Evolutionary conservation across 2,888 invertebrate genomes (phyloP).

Genomic region (Drosophila dives): DNA sequence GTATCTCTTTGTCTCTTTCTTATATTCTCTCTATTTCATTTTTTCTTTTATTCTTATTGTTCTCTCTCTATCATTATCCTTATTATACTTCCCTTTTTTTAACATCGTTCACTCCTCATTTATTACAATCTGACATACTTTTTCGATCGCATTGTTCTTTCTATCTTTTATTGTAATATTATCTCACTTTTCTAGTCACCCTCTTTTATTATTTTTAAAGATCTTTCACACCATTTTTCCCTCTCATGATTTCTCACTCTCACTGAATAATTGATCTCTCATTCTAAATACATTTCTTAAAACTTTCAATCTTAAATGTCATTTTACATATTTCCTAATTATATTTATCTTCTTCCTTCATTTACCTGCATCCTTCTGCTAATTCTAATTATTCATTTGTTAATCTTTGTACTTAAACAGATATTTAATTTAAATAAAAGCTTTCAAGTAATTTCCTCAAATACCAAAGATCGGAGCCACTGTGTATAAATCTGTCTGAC

Average conservation of each 20-base stretch:
- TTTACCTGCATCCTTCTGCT: not conserved
- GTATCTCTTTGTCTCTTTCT: not conserved
- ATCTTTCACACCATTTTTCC: not conserved
- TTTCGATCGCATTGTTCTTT: not conserved
- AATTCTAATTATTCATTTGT: not conserved
- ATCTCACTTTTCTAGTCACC: not conserved
- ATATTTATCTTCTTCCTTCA: no score
- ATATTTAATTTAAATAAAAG: not conserved
- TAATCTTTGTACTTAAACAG: not conserved
- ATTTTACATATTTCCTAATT: no score
- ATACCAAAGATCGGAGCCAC: conserved; percentile 7
- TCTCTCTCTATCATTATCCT: not conserved
- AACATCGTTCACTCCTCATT: not conserved
- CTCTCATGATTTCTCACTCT: not conserved
- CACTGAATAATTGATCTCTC: not conserved
- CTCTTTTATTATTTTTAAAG: not conserved
- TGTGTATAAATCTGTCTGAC: conserved; percentile 29
- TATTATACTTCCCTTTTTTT: not conserved
- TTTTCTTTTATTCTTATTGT: not conserved
- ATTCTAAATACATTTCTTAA: not conserved
- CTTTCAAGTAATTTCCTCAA: not conserved
- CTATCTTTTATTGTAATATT: not conserved
- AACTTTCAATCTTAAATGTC: no score
- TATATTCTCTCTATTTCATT: not conserved
- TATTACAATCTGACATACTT: not conserved